Evolutionary conservation across 1,140 invertebrate genomes (phyloP), one percentile per base, ranked within the genome.

Genomic region (Druon quercuslanigerum): DNA sequence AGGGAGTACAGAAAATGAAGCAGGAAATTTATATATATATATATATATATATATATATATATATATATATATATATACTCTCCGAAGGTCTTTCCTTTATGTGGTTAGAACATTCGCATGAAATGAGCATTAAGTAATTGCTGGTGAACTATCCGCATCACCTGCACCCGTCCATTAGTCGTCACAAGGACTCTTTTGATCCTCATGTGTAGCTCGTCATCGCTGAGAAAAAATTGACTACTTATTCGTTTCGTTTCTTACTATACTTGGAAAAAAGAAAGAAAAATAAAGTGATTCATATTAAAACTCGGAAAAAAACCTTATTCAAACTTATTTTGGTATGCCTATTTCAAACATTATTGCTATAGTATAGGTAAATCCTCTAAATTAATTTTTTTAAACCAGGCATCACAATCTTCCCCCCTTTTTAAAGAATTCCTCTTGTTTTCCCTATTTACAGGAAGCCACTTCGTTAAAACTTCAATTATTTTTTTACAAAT

Each of bases 51-150:
- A n/a, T n/a, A n/a, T n/a, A n/a, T n/a, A n/a, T n/a, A n/a, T n/a
- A n/a, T n/a, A n/a, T n/a, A n/a, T n/a, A n/a, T n/a, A n/a, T n/a
- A n/a, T n/a, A n/a, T 52, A 46, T 46, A 70, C 50, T 50, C 66
- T 50, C 7, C 50, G 51, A 71, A 72, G 51, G 50, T 66, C 71
- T 54, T 51, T 70, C 33, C 54, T 73, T 25, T n/a, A 25, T 40
- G 57, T 46, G n/a, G 56, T 71, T 66, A 40, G 60, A 66, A 40
- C 60, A 40, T 66, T 56, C 25, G 17, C 54, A 56, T 66, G 60
- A 66, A 46, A 46, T 46, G 2, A 46, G 40, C 40, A 9, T 9
- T 13, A 13, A 66, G 25, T 16, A 66, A 66, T 66, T 13, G 60
- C 25, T 25, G n/a, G 25, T 66, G 25, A 66, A 66, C 60, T 33